Conservation (phyloP, 2,113 vertebrate species). For the Fregata magnificens region DNA sequence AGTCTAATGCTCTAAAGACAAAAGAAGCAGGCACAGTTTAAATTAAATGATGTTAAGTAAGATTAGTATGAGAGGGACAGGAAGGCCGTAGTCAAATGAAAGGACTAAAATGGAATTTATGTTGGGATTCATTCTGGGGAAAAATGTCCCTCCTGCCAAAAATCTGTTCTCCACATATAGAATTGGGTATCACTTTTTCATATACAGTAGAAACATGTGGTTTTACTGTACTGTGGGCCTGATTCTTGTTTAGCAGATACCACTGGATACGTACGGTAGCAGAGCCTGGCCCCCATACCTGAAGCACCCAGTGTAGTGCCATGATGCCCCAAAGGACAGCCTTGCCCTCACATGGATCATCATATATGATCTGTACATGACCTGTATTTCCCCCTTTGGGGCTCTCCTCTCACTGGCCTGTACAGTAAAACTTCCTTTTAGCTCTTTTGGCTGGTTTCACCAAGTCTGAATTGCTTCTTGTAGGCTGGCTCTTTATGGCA, state of each 20-base stretch:
- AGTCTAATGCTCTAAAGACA: background rate
- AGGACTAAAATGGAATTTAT: background rate
- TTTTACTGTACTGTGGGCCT: background rate
- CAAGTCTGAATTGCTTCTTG: background rate
- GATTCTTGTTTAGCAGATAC: background rate
- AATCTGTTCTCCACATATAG: background rate
- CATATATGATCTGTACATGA: too few species aligned
- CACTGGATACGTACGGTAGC: background rate
- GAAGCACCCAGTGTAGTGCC: background rate
- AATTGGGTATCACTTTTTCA: background rate
- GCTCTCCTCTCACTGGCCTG: background rate
- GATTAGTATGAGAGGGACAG: background rate
- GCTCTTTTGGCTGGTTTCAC: background rate
- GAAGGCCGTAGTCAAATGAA: background rate
- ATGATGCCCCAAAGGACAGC: background rate
- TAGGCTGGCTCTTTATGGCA: background rate
- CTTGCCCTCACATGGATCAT: background rate
- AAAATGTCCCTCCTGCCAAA: background rate
- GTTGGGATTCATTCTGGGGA: background rate
- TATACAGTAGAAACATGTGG: background rate
- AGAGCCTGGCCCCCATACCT: background rate
- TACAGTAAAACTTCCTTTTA: background rate
- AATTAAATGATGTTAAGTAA: background rate
- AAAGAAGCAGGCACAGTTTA: background rate
- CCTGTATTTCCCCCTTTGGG: background rate